Evolutionary conservation across 1,140 invertebrate species (phyloP).

Genomic region (Camponotus pennsylvanicus): DNA sequence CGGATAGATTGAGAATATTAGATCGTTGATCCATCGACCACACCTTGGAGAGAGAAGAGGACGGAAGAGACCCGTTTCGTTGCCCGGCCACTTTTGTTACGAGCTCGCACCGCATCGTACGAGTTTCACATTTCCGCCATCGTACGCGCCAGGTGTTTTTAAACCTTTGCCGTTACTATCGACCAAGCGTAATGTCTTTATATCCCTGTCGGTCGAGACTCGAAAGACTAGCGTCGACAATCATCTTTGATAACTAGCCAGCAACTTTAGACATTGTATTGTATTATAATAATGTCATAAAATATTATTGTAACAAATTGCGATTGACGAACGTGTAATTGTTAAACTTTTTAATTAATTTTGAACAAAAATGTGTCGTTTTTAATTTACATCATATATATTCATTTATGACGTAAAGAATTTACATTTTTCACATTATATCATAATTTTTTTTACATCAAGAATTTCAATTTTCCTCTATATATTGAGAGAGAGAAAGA

Average conservation of each 20-base stretch:
- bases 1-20: slow-evolving; percentile 34
- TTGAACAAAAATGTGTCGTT: background rate
- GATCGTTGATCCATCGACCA: slow-evolving; percentile 57
- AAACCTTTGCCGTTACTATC: slow-evolving; percentile 46
- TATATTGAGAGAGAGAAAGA: background rate
- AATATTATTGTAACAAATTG: slow-evolving; percentile 25
- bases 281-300: slow-evolving; percentile 30
- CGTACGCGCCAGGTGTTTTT: slow-evolving; percentile 44
- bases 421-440: slow-evolving; percentile 2
- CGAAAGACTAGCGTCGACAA: background rate
- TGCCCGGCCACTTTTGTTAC: slow-evolving; percentile 53
- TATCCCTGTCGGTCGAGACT: slow-evolving; percentile 48
- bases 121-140: slow-evolving; percentile 39
- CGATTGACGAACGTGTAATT: slow-evolving; percentile 9
- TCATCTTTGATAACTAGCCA: slow-evolving; percentile 2
- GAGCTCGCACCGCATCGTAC: slow-evolving; percentile 28
- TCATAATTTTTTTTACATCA: background rate
- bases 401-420: background rate
- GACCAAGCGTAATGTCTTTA: slow-evolving; percentile 56
- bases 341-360: background rate
- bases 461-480: background rate
- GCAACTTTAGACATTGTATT: slow-evolving; percentile 42
- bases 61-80: slow-evolving; percentile 26
- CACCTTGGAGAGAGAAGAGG: slow-evolving; percentile 6
- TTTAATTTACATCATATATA: background rate